A percentile compares a stretch with the other conserved stretches of the same genome.
Evolutionary conservation across 2,888 invertebrate species (phyloP).

Genomic region (Caenorhabditis angaria): DNA sequence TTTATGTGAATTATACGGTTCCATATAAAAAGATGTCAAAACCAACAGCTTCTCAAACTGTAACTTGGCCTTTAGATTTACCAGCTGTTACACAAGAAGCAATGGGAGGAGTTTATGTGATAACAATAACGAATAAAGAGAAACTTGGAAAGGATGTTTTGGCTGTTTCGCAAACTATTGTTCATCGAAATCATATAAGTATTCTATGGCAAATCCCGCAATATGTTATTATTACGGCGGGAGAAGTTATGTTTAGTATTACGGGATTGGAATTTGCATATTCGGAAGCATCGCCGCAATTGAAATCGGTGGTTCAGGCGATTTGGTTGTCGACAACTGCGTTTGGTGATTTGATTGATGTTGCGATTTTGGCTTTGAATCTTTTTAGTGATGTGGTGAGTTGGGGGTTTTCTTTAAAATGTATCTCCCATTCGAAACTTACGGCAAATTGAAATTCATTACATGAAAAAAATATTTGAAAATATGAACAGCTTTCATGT

Average conservation of each 20-base stretch:
- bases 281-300: slow-evolving; percentile 81
- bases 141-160: slow-evolving; percentile 14
- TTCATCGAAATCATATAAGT: slow-evolving; percentile 46
- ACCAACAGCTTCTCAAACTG: slow-evolving; percentile 14
- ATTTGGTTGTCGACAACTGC: slow-evolving; percentile 90
- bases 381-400: slow-evolving; percentile 49
- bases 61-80: neutral
- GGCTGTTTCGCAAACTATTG: slow-evolving; percentile 32
- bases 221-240: slow-evolving; percentile 74
- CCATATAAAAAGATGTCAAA: slow-evolving; percentile 8
- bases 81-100: slow-evolving; percentile 10
- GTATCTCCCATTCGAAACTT: no score
- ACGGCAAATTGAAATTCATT: no score
- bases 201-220: slow-evolving; percentile 72
- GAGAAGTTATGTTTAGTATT: slow-evolving; percentile 74
- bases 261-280: slow-evolving; percentile 73
- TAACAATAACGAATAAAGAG: slow-evolving; percentile 21
- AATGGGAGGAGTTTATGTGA: slow-evolving; percentile 42
- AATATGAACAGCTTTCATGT: no score
- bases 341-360: slow-evolving; percentile 89
- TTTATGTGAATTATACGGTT: slow-evolving; percentile 14
- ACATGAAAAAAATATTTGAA: no score
- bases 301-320: slow-evolving; percentile 93
- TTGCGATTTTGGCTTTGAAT: slow-evolving; percentile 76
- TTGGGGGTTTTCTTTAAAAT: slow-evolving; percentile 6